A percentile compares a stretch with the other conserved stretches of the same genome.
Evolutionary conservation across 2,797 vertebrate species (phyloP).

Genomic region (Coranthus polyacanthus): DNA sequence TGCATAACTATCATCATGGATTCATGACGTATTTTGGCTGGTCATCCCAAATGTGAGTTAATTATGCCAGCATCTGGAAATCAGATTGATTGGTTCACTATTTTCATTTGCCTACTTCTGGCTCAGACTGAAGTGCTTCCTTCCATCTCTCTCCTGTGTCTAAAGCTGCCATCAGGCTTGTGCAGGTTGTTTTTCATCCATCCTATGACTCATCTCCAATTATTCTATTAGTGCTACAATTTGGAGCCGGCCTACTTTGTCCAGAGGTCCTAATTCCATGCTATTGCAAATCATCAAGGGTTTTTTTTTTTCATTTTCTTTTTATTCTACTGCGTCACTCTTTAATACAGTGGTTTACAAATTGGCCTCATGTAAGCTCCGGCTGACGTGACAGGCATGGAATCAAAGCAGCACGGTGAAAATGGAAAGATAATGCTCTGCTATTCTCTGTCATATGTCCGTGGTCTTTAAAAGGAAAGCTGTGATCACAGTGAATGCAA

Average conservation of each 20-base stretch:
- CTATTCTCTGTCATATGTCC: not conserved
- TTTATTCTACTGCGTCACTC: slow-evolving; percentile 18
- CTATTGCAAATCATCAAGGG: slow-evolving; percentile 32
- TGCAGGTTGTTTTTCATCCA: slow-evolving; percentile 45
- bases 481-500: not conserved
- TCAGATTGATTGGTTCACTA: slow-evolving; percentile 10
- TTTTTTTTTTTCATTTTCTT: slow-evolving; percentile 15
- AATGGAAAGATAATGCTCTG: slow-evolving; percentile 5
- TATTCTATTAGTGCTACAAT: slow-evolving; percentile 50
- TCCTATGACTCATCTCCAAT: slow-evolving; percentile 60
- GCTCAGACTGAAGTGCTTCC: slow-evolving; percentile 35
- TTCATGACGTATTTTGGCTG: slow-evolving; percentile 13
- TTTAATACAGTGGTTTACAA: slow-evolving; percentile 2
- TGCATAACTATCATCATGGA: not conserved
- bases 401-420: not conserved
- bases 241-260: slow-evolving; percentile 35
- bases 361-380: slow-evolving; percentile 5
- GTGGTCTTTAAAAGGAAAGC: not conserved
- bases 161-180: slow-evolving; percentile 21
- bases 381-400: slow-evolving; percentile 15
- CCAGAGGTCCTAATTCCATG: slow-evolving; percentile 10
- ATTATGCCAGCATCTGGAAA: slow-evolving; percentile 37
- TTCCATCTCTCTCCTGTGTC: slow-evolving; percentile 30
- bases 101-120: slow-evolving; percentile 5
- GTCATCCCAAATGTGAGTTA: slow-evolving; percentile 1